A percentile compares a stretch with the other conserved stretches of the same genome.
phyloP scores from a whole-genome alignment of 2,888 invertebrate species.

The Exephanes ischioxanthus region DNA sequence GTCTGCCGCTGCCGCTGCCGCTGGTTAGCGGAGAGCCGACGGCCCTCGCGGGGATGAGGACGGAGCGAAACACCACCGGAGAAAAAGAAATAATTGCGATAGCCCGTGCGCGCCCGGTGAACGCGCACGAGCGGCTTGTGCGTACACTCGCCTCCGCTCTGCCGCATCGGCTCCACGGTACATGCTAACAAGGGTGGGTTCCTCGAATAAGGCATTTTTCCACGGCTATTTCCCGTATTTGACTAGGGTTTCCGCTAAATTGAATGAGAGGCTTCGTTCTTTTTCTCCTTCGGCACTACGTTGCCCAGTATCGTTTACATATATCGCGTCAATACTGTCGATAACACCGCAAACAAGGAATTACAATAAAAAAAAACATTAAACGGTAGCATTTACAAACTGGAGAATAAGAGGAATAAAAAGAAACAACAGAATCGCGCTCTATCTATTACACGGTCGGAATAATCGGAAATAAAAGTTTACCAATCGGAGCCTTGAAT shows the following conservation, averaged over 20 bases:
- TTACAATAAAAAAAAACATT: background rate
- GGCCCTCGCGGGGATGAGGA: constrained; percentile 50
- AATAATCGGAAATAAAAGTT: background rate
- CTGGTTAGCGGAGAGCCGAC: constrained; percentile 66
- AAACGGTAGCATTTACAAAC: background rate
- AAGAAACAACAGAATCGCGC: no score
- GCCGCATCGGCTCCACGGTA: constrained; percentile 1
- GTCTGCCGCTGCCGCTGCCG: constrained; percentile 7
- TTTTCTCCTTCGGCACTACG: background rate
- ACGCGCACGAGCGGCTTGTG: constrained; percentile 1
- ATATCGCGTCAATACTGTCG: background rate
- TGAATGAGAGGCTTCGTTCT: background rate
- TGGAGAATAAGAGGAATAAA: background rate
- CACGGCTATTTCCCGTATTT: background rate
- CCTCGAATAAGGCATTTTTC: background rate
- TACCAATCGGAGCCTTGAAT: no score
- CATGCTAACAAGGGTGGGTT: constrained; percentile 7
- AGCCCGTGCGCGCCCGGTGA: constrained; percentile 20
- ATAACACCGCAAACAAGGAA: background rate
- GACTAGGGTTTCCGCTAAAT: background rate
- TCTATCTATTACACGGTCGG: background rate
- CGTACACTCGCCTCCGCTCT: background rate
- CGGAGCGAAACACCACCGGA: constrained; percentile 18
- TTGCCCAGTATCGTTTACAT: background rate
- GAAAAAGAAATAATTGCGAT: constrained; percentile 52